Base-by-base conservation (phyloP, 2,113 vertebrate genomes). In the Dryoscopus gambensis region DNA sequence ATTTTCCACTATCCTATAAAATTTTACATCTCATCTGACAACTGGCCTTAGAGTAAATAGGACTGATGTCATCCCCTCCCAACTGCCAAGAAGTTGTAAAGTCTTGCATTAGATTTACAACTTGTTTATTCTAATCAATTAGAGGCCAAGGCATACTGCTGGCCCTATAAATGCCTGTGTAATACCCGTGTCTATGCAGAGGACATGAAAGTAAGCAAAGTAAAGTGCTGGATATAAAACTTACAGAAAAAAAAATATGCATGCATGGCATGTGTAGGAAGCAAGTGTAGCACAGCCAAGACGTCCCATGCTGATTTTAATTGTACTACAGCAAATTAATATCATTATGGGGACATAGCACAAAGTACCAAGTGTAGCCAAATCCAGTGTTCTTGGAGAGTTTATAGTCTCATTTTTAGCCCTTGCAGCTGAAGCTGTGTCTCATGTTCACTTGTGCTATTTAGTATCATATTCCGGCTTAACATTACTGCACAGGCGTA, bases 41-140 rank as follows among this genome's bases (percentile, higher is more conserved):
- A 19, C 75, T 69, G 63, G 63, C 67, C 18, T 76, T n/a, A 37
- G 62, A 56, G 49, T 83, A 94, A 90, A 76, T 69, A 81, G 57
- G 31, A 69, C n/a, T 96, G 94, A 94, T 79, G 73, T 96, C 57
- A 96, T 69, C 79, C 23, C 52, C 31, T 68, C 35, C 23, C 60
- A 55, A 10, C 25, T 93, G 92, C 88, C 92, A 96, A 81, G 47
- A 87, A 76, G 49, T n/a, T 73, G 74, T 75, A 57, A 90, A 93
- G 39, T 59, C 70, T 56, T 85, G 42, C 15, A 35, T 73, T 64
- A 90, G 90, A 87, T 91, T 93, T 90, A 97, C 70, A 87, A 5
- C 60, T 90, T 93, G 83, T 84, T 94, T 94, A 57, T 95, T 83
- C 71, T 76, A 47, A 46, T 68, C 59, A 70, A 18, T 84, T 73